Evolutionary conservation across 2,797 vertebrate genomes (phyloP), one percentile per base, ranked within the genome.

Genomic region (Stomatorhinus walkeri): DNA sequence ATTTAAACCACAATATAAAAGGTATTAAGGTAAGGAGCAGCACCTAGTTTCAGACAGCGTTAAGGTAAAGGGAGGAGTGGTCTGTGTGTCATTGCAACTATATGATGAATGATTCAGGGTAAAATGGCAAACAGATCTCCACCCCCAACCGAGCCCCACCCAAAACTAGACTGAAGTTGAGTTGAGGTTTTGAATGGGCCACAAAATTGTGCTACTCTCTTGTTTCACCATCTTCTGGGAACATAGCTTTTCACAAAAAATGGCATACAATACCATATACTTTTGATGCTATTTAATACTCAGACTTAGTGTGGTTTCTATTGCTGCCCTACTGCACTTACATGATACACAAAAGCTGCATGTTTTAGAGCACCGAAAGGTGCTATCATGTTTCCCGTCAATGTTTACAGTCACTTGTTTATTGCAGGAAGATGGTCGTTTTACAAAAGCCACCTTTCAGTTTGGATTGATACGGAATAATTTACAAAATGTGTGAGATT

Each of bases 201-300:
- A 48, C n/a, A 84, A 51, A 84, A 84, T 48, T 84, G 81, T n/a
- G 48, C 85, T 86, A 24, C 51, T 54, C 85, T 86, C 85, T 14
- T 86, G 51, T 86, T 86, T 86, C 85, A 56, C 51, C 19, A 59
- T 22, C 40, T 22, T 84, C 40, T 88, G 76, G 88, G 40, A 48
- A 81, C 48, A 59, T 22, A 59, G 52, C 52, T 83, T 83, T 84
- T 9, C 28, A 36, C 51, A 54, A 9, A 56, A 85, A 48, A 86
- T 86, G 48, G 28, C 85, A 52, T 86, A 28, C 51, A 51, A 56
- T 56, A 86, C 85, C 85, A 52, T 86, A 56, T 86, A 86, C 49
- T 86, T 86, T 56, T 86, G 51, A 32, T 56, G 85, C 14, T 86
- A 86, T 56, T 86, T 86, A 56, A 86, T 86, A 86, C 49, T 52